phyloP scores from a whole-genome alignment of 2,797 vertebrate genomes.

The Danio kyathit region DNA sequence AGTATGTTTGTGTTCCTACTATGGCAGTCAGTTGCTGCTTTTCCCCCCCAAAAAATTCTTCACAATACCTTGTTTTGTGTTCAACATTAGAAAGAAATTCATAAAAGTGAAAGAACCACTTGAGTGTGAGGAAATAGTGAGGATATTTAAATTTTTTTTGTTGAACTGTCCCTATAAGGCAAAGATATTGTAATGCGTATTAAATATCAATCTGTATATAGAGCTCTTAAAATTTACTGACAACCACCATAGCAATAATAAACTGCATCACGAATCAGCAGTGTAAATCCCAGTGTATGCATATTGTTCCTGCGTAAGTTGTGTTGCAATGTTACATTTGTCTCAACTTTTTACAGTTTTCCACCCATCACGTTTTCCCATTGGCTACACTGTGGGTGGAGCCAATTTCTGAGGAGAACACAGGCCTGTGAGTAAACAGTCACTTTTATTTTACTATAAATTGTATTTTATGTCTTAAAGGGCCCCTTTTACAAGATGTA shows the following conservation, averaged over 20 bases:
- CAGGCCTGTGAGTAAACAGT: constrained; percentile 84
- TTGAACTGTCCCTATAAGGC: no score
- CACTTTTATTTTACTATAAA: neutral
- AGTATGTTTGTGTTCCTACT: no score
- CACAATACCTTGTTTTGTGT: no score
- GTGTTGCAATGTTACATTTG: neutral
- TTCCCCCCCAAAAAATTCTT: no score
- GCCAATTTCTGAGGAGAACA: constrained; percentile 89
- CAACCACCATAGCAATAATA: neutral
- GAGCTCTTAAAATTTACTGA: neutral
- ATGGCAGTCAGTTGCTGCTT: no score
- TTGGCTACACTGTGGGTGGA: constrained; percentile 95
- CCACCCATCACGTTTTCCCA: constrained; percentile 95
- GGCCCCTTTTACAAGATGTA: no score
- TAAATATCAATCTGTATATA: neutral
- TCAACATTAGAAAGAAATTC: no score
- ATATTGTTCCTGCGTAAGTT: neutral
- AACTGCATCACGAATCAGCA: neutral
- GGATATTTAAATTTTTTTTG: no score
- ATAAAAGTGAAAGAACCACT: no score
- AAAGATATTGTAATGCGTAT: neutral
- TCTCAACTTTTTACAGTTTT: constrained; percentile 83
- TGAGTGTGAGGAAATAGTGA: no score
- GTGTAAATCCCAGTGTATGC: neutral
- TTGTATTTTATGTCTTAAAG: neutral